A percentile compares a stretch with the other conserved stretches of the same genome.
Evolutionary conservation across 2,113 vertebrate genomes (phyloP).

Genomic region (Gallinago media): DNA sequence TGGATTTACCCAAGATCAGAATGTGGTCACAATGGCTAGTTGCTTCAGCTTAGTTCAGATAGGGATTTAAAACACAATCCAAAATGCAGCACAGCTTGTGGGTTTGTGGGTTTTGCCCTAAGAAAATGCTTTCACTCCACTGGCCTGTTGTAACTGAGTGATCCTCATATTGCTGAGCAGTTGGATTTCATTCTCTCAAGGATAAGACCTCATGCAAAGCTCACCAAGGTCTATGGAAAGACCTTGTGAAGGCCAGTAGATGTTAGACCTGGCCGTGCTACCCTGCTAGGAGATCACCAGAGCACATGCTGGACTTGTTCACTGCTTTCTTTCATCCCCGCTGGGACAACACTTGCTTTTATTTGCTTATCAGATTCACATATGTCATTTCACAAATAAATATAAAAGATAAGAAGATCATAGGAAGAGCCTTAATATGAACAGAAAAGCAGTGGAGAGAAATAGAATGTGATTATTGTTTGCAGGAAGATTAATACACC

Average conservation of each 20-base stretch:
- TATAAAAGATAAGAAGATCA: not conserved
- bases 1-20: not conserved
- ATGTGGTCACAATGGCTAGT: not conserved
- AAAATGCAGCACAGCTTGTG: not conserved
- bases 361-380: not conserved
- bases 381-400: not conserved
- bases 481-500: not conserved
- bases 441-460: not conserved
- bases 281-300: not conserved
- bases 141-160: not conserved
- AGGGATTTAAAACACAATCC: not conserved
- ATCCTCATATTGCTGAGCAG: fast-evolving
- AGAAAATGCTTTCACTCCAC: not conserved
- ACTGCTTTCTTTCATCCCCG: not conserved
- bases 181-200: not conserved
- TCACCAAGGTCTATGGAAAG: not conserved
- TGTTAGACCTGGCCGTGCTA: not conserved
- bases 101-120: not conserved
- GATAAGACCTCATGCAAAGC: not conserved
- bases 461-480: not conserved
- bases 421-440: not conserved
- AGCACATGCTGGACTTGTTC: not conserved
- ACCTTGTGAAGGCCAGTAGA: not conserved
- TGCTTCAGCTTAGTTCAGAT: not conserved
- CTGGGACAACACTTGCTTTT: not conserved